Conservation (phyloP, 2,888 invertebrate species). For the Reticulitermes lucifugus region DNA sequence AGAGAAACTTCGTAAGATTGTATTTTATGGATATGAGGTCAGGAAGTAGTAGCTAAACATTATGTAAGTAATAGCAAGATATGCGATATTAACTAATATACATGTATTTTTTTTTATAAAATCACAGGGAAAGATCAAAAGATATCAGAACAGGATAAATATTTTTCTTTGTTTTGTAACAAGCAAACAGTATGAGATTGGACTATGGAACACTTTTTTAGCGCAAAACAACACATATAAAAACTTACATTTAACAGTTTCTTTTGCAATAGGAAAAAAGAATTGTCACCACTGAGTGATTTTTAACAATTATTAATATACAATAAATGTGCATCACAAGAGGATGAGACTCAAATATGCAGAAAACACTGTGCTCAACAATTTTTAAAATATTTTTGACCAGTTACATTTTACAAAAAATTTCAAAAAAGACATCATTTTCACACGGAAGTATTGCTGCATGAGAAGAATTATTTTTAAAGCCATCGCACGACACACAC, state of each 20-base stretch:
- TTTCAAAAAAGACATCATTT: slow-evolving; percentile 21
- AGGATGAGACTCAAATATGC: slow-evolving; percentile 41
- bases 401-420: slow-evolving; percentile 33
- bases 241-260: slow-evolving; percentile 40
- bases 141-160: slow-evolving; percentile 36
- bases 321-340: slow-evolving; percentile 45
- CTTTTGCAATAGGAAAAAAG: slow-evolving; percentile 34
- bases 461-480: slow-evolving; percentile 36
- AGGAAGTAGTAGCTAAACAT: too few relatives aligned
- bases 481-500: slow-evolving; percentile 30
- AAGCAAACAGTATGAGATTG: slow-evolving; percentile 41
- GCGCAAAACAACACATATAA: slow-evolving; percentile 42
- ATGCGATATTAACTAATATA: slow-evolving; percentile 6
- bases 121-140: slow-evolving; percentile 37
- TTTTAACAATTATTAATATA: slow-evolving; percentile 36
- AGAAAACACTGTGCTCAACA: slow-evolving; percentile 42
- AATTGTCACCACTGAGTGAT: slow-evolving; percentile 31
- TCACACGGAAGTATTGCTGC: slow-evolving; percentile 42
- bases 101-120: slow-evolving; percentile 37
- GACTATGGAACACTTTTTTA: slow-evolving; percentile 26
- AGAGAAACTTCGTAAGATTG: too few relatives aligned
- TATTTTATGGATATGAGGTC: too few relatives aligned
- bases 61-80: not conserved
- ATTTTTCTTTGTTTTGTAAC: slow-evolving; percentile 35
- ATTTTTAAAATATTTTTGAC: not conserved